Base-by-base conservation (phyloP, 2,797 vertebrate genomes). In the Simalia tracyae region DNA sequence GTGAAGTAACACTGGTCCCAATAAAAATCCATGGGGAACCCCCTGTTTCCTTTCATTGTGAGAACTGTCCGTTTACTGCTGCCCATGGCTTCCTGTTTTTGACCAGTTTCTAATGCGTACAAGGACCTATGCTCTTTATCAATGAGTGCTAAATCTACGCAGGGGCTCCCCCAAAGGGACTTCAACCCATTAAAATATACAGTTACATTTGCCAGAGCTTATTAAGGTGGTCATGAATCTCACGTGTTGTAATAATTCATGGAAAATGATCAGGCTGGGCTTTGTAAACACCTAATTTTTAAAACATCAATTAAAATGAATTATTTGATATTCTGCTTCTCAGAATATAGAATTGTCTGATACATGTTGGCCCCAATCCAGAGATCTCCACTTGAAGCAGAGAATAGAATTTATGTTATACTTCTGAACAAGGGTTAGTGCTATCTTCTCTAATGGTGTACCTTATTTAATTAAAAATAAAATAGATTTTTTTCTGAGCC, bases 31-130 rank as follows among this genome's bases (percentile, higher is more conserved):
- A 81, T 50, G 68, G 36, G 36, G 22, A 59, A 60, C 31, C 36
- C 66, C 8, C 14, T 42, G 22, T n/a, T 90, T 90, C 72, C 68
- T 84, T 46, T 60, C 89, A 84, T 90, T 90, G 89, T 90, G 56
- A 59, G 57, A 46, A 59, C 31, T 46, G 36, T 81, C 68, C 5
- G 12, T 81, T 81, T 90, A 84, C 57, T 81, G 54, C 72, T 90
- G 17, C 72, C 57, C 56, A 76, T 36, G 57, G 68, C 22, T 90
- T 84, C 68, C 72, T 90, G 89, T 84, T 90, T 76, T 76, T 59
- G 72, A 76, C 88, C 31, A 76, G 88, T 59, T 86, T 36, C 68
- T 59, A 81, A 81, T 81, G 54, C 5, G 28, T 90, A 60, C 28
- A 60, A 61, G 72, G 31, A 46, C 72, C 57, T 46, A 42, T 46